Evolutionary conservation across 1,140 invertebrate species (phyloP).

Genomic region (Drosophila insularis): DNA sequence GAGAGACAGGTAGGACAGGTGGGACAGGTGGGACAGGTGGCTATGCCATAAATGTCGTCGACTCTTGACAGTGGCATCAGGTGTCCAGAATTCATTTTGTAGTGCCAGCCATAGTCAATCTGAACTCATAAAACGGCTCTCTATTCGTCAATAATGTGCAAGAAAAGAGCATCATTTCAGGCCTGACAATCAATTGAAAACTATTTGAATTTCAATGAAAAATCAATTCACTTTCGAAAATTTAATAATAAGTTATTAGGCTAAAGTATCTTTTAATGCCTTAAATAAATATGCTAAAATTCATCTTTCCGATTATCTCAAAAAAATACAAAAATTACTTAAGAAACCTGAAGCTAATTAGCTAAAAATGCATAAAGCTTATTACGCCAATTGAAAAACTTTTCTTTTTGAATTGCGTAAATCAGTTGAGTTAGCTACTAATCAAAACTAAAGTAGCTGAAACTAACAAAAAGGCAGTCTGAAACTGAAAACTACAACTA

Average conservation of each 20-base stretch:
- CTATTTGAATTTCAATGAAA: too few relatives aligned
- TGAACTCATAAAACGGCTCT: conserved; percentile 4
- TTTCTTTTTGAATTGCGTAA: conserved; percentile 23
- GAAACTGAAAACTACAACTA: conserved; percentile 11
- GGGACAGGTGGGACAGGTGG: background rate
- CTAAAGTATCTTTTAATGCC: too few relatives aligned
- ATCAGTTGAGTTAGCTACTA: conserved; percentile 19
- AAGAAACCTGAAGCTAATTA: conserved; percentile 38
- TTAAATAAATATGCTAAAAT: too few relatives aligned
- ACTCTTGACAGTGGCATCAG: conserved; percentile 1
- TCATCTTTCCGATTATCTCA: too few relatives aligned
- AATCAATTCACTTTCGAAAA: too few relatives aligned
- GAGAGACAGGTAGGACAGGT: background rate
- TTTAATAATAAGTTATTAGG: too few relatives aligned
- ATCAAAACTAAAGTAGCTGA: background rate
- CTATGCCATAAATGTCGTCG: conserved; percentile 8
- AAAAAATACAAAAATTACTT: background rate
- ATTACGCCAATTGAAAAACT: conserved; percentile 44
- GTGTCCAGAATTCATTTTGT: conserved; percentile 7
- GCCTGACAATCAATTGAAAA: too few relatives aligned
- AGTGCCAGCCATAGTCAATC: background rate
- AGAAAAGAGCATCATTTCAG: background rate
- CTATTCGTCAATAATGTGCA: conserved; percentile 6
- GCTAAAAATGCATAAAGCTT: conserved; percentile 35
- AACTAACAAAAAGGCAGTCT: conserved; percentile 12